Base-by-base conservation (phyloP, 1,140 invertebrate genomes). In the Antheraea pernyi region DNA sequence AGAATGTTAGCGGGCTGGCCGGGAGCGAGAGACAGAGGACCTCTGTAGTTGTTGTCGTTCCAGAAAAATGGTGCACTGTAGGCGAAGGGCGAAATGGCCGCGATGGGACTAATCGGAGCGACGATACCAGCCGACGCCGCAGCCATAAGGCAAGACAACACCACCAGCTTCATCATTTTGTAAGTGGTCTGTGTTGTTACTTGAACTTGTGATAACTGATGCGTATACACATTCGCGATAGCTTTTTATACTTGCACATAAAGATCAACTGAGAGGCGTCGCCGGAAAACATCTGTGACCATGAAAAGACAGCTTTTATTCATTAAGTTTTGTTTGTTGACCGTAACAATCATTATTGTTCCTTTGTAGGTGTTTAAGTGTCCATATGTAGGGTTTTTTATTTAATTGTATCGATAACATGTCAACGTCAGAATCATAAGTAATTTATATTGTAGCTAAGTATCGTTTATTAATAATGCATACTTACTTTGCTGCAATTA, bases 121-220 rank as follows among this genome's bases (percentile, higher is more conserved):
- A 80, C 68, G 65, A 80, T 79, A 79, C 85, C 19, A 73, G 83
- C 86, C 10, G 80, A 73, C 37, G 82, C 88, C 36, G 83, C 83
- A 18, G 88, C 91, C 70, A 92, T 37, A 65, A 92, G 69, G 79
- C 88, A 91, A 71, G 89, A 89, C 88, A 94, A 93, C 85, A 94
- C 92, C 86, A 93, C 92, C 87, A 93, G 80, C 77, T 93, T 93
- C 80, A 84, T 78, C 80, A 88, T 89, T 74, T 77, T 85, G 78
- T 69, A 76, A 79, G 72, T 82, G 83, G 82, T 91, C 80, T 84
- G 80, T 84, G 78, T 79, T 79, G 77, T 46, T 67, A 71, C 68
- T 59, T 69, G 22, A 46, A 67, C 68, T 76, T 60, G 66, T 61
- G 64, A 77, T 78, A 73, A 82, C 79, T 84, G 83, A 84, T 84